Evolutionary conservation across 2,797 vertebrate genomes (phyloP), one percentile per base, ranked within the genome.

Genomic region (Triplophysa yarkandensis): DNA sequence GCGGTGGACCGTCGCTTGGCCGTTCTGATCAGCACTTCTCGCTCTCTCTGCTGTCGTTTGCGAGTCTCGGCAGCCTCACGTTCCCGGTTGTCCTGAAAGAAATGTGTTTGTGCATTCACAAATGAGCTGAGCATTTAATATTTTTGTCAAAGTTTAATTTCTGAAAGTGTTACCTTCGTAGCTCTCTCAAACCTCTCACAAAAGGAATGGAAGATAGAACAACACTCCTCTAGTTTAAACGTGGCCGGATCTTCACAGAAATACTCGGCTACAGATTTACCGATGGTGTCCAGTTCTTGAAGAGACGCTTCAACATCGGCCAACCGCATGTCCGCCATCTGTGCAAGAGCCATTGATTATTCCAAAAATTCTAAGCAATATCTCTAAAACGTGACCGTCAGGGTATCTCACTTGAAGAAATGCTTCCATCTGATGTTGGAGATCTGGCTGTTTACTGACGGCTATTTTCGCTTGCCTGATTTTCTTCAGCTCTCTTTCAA

Each of bases 201-300:
- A 68, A 95, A 95, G 2, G 87, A 90, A 71, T 91, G 83, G 76
- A 95, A 93, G 80, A 94, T 88, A 54, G 87, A 87, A 76, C 92
- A 94, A 84, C 93, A 92, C 76, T 93, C 93, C 19, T 92, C 90
- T 73, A 95, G 82, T 54, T 87, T 90, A 80, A 94, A 94, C 8
- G 81, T 69, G 1, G 78, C 64, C 1, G 91, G 86, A 25, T 94
- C 94, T 83, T 95, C 93, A 74, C 94, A 94, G 83, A 93, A 92
- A 74, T 85, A 95, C 68, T 93, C 92, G 0, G 90, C 91, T 1
- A 94, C 88, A 0, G 86, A 58, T 0, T 69, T 25, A 3, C 84
- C 89, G 34, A 87, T n/a, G 6, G 75, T 60, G 2, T 79, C 68
- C 0, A 95, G 86, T 28, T 84, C 83, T 34, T 72, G 83, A 19